These are phyloP conservation scores for Leucopsar rothschildi DNA, from an alignment of 2,113 vertebrate species.

Conservation along the genomic window DNA sequence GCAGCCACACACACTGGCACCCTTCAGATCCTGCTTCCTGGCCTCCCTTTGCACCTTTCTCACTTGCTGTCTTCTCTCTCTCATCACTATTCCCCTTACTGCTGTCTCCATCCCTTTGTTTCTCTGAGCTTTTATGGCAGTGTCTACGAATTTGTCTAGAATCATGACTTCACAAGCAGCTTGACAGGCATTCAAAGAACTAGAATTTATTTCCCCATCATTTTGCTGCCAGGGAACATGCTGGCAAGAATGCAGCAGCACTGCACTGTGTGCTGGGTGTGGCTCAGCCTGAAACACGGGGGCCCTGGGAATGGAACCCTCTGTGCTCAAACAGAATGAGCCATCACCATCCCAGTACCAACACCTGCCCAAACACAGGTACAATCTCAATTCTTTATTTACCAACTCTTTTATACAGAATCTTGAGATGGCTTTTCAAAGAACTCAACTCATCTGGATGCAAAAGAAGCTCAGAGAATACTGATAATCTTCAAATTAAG, in stretches of 20 bases:
- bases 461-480: background rate
- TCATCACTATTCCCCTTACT: background rate
- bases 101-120: conserved; percentile 9
- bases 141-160: background rate
- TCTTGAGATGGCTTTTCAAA: background rate
- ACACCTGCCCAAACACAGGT: background rate
- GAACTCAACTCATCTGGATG: background rate
- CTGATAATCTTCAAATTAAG: background rate
- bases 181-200: background rate
- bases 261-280: background rate
- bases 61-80: background rate
- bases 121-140: background rate
- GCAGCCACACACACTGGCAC: background rate
- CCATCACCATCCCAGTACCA: background rate
- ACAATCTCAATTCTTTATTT: background rate
- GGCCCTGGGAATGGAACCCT: background rate
- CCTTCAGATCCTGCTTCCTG: background rate
- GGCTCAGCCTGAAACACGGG: background rate
- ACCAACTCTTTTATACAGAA: background rate
- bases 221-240: conserved; percentile 12
- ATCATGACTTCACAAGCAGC: conserved; percentile 4
- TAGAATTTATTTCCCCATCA: conserved; percentile 3
- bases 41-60: background rate
- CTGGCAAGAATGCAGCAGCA: background rate
- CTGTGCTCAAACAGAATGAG: background rate